Evolutionary conservation across 2,797 vertebrate genomes (phyloP).

Genomic region (Tachyglossus aculeatus): DNA sequence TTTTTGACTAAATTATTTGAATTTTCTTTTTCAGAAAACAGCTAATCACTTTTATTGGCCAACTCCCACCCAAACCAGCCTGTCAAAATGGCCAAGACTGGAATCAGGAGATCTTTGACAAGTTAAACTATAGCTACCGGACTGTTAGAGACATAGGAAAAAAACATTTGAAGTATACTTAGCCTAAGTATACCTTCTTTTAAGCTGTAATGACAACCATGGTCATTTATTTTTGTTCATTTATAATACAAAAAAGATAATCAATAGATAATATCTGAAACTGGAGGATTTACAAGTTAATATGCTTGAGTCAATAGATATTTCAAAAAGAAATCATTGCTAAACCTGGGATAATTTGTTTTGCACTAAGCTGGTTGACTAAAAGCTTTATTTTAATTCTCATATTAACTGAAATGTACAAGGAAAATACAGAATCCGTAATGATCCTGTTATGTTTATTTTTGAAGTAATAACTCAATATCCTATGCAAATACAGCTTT

Average conservation of each 20-base stretch:
- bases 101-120: conserved; percentile 8
- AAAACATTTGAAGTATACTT: conserved; percentile 18
- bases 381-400: conserved; percentile 62
- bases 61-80: background rate
- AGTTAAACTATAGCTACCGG: conserved; percentile 15
- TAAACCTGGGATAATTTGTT: conserved; percentile 56
- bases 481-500: background rate
- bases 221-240: conserved; percentile 60
- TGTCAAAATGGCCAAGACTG: background rate
- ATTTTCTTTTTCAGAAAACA: background rate
- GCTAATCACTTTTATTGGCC: background rate
- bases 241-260: conserved; percentile 64
- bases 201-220: conserved; percentile 47
- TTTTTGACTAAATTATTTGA: background rate
- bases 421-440: conserved; percentile 50
- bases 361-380: conserved; percentile 50
- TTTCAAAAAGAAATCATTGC: conserved; percentile 35
- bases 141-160: background rate
- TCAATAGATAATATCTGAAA: conserved; percentile 66
- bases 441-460: conserved; percentile 39
- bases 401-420: conserved; percentile 47
- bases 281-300: conserved; percentile 66
- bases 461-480: conserved; percentile 44
- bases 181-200: conserved; percentile 35
- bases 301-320: conserved; percentile 63